Conservation (phyloP, 53 echinoderm and acorn worm species). For the Crossaster papposus region DNA sequence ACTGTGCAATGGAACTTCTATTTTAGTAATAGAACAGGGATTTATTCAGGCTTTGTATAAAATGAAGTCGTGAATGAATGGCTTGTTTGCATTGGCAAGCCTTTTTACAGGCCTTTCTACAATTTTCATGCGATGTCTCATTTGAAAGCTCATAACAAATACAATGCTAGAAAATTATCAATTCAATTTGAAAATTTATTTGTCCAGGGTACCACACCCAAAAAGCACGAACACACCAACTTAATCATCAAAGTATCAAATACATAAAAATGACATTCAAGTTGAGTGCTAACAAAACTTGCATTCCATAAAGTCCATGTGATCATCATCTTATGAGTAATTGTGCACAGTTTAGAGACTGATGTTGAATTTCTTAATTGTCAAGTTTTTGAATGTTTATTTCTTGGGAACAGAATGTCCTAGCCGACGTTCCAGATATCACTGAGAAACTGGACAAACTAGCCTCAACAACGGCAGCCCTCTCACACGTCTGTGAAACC, state of each 20-base stretch:
- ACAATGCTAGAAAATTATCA: too few relatives aligned
- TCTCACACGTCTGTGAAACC: slow-evolving; percentile 71
- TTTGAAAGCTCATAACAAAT: too few relatives aligned
- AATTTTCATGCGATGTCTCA: too few relatives aligned
- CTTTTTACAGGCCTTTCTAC: too few relatives aligned
- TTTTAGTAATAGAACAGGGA: too few relatives aligned
- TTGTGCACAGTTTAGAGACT: background rate
- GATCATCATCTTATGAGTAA: background rate
- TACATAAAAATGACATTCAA: background rate
- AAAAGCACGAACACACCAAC: too few relatives aligned
- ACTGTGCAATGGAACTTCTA: too few relatives aligned
- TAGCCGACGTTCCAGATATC: slow-evolving; percentile 68
- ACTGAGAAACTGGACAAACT: slow-evolving; percentile 63
- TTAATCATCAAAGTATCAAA: background rate
- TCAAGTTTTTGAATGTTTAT: background rate
- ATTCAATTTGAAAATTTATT: too few relatives aligned
- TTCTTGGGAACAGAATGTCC: slow-evolving; percentile 49
- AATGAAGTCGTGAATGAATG: too few relatives aligned
- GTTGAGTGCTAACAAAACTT: background rate
- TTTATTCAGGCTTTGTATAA: too few relatives aligned
- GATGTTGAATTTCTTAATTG: background rate
- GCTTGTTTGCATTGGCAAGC: too few relatives aligned
- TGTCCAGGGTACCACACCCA: too few relatives aligned
- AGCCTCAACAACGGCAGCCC: slow-evolving; percentile 55
- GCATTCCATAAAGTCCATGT: background rate